Evolutionary conservation across 2,888 invertebrate genomes (phyloP), one percentile per base, ranked within the genome.

Genomic region (Ophraella communa): DNA sequence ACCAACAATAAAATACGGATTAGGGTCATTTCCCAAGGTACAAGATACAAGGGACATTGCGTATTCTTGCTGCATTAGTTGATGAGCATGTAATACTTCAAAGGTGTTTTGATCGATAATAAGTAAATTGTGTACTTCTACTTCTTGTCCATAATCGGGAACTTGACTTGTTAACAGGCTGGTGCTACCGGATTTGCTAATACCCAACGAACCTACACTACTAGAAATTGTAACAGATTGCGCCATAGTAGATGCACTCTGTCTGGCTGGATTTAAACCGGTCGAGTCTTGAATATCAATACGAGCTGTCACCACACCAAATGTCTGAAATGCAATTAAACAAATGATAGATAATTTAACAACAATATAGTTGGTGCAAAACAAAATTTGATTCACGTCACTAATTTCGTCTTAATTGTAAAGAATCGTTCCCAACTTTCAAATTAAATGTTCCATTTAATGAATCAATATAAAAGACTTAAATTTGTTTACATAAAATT

Each of bases 31-130:
- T 1, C 96, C 96, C 53, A 98, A 85, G 79, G 89, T 91, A 63
- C 95, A 93, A 1, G 96, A 96, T 75, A 95, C 92, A 60, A 98
- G 84, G 24, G 96, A 94, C 81, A 96, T 87, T 10, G 94, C 95
- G 80, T 92, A 95, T 83, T 99, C 99, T 70, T 90, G 91, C 8
- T 91, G 88, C 87, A 92, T 90, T 76, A 99, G 88, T 76, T 96
- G 95, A 83, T 98, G 96, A 0, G 96, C 92, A 83, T 98, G 97
- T 42, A 98, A 84, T 17, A 98, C 96, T 85, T 98, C 97, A 81
- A 98, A 98, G 0, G 97, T 98, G 82, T 98, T 95, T 78, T 97
- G 96, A 85, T 98, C 96, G 65, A 98, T 90, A 54, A 98, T 85
- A 23, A 98, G 86, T 70, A 98, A 86, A 82, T 92, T 94, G 82